Evolutionary conservation across 2,888 invertebrate species (phyloP).

Genomic region (Diarsia mendica): DNA sequence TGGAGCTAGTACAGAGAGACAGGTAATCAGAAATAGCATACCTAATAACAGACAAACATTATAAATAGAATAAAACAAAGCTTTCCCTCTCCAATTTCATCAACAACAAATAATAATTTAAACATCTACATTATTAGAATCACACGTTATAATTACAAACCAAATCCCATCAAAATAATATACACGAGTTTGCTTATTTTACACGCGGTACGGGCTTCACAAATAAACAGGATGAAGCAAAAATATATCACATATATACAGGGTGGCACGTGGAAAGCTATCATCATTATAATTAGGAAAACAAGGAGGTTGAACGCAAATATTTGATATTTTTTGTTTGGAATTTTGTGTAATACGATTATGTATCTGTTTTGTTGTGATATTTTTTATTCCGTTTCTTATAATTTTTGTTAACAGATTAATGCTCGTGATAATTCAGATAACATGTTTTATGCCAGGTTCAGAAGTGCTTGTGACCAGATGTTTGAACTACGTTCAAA

Average conservation of each 20-base stretch:
- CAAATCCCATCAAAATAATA: conserved; percentile 16
- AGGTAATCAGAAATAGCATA: too few relatives aligned
- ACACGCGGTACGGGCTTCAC: conserved; percentile 17
- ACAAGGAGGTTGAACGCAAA: conserved; percentile 19
- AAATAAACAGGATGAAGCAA: conserved; percentile 40
- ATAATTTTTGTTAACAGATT: too few relatives aligned
- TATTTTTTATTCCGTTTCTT: too few relatives aligned
- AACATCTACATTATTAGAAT: conserved; percentile 39
- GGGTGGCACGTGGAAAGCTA: conserved; percentile 8
- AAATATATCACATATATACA: conserved; percentile 33
- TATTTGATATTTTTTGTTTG: conserved; percentile 20
- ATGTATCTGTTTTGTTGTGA: background rate
- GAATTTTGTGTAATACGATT: background rate
- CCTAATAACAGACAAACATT: background rate
- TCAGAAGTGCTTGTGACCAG: too few relatives aligned
- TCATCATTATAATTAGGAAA: conserved; percentile 35
- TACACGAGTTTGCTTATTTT: conserved; percentile 30
- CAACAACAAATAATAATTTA: conserved; percentile 27
- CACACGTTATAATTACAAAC: conserved; percentile 44
- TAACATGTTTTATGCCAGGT: too few relatives aligned
- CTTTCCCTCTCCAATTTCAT: background rate
- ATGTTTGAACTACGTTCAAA: too few relatives aligned
- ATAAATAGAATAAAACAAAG: conserved; percentile 6
- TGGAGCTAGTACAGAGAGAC: too few relatives aligned
- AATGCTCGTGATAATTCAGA: too few relatives aligned